These are phyloP conservation scores for Macrotis lagotis DNA, from an alignment of 2,113 vertebrate species.

Conservation along the genomic window DNA sequence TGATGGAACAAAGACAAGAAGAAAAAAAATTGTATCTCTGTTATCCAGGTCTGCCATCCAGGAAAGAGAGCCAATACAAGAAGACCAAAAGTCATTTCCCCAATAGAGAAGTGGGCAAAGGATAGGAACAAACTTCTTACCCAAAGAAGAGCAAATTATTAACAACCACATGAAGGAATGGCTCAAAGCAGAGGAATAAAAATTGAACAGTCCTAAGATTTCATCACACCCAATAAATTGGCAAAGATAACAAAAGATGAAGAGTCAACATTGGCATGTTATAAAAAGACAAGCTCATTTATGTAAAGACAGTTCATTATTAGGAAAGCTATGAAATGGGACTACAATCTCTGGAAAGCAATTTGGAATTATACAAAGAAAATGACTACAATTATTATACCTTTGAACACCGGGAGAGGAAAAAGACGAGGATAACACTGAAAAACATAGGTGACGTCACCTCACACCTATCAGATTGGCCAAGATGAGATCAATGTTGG, in stretches of 20 bases:
- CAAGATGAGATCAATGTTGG: too few species aligned
- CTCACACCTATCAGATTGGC: too few species aligned
- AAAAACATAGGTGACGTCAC: neutral
- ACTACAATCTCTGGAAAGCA: neutral
- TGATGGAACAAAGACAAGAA: conserved; percentile 5
- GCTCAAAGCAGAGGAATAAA: neutral
- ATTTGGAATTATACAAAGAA: neutral
- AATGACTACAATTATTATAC: neutral
- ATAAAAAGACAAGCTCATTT: neutral
- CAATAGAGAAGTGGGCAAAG: conserved; percentile 4
- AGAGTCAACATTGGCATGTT: neutral
- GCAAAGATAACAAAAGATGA: neutral
- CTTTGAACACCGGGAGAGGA: neutral
- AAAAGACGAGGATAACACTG: neutral
- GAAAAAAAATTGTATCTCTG: neutral
- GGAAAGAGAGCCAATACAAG: conserved; percentile 17
- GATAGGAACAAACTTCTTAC: neutral
- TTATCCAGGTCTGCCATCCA: neutral
- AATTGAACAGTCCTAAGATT: neutral
- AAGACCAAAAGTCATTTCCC: neutral
- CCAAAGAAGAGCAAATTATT: neutral
- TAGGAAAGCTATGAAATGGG: neutral
- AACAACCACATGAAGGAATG: neutral
- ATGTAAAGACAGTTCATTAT: too few species aligned
- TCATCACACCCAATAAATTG: neutral